A percentile compares a stretch with the other conserved stretches of the same genome.
phyloP scores from a whole-genome alignment of 2,888 invertebrate genomes.

The Plebejus melissa region DNA sequence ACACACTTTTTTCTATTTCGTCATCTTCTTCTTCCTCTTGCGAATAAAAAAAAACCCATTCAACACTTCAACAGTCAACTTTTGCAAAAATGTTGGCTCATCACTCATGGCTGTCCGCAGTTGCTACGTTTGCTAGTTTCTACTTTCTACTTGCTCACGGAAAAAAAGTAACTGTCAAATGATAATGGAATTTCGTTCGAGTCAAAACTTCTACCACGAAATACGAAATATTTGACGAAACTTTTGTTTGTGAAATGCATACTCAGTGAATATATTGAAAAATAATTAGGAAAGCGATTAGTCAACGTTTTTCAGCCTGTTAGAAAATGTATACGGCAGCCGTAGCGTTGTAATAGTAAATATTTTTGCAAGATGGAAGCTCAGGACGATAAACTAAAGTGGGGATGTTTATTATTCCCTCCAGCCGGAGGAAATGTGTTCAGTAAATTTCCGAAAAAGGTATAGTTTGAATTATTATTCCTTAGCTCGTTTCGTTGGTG shows the following conservation, averaged over 20 bases:
- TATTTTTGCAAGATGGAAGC: slow-evolving; percentile 75
- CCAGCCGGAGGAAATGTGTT: slow-evolving; percentile 81
- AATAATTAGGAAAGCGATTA: slow-evolving; percentile 10
- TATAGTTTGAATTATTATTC: slow-evolving; percentile 44
- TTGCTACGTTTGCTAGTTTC: too few relatives aligned
- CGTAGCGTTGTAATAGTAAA: slow-evolving; percentile 4
- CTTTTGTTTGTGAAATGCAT: slow-evolving; percentile 25
- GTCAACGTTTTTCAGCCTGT: slow-evolving; percentile 11
- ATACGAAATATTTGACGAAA: slow-evolving; percentile 13
- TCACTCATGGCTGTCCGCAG: too few relatives aligned
- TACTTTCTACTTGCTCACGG: not conserved
- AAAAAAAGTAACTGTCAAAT: not conserved
- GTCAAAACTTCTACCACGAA: slow-evolving; percentile 2
- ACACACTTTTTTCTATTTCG: not conserved
- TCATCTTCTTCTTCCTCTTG: not conserved
- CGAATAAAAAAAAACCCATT: too few relatives aligned
- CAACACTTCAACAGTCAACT: too few relatives aligned
- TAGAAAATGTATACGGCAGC: not conserved
- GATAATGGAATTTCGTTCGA: slow-evolving; percentile 17
- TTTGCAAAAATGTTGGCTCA: too few relatives aligned
- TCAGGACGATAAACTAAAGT: slow-evolving; percentile 85
- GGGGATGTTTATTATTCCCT: slow-evolving; percentile 88
- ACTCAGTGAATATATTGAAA: slow-evolving; percentile 18
- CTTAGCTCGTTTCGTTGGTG: not conserved
- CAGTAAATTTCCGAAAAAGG: slow-evolving; percentile 88